phyloP scores from a whole-genome alignment of 2,797 vertebrate genomes.

The Yasuhikotakia modesta region DNA sequence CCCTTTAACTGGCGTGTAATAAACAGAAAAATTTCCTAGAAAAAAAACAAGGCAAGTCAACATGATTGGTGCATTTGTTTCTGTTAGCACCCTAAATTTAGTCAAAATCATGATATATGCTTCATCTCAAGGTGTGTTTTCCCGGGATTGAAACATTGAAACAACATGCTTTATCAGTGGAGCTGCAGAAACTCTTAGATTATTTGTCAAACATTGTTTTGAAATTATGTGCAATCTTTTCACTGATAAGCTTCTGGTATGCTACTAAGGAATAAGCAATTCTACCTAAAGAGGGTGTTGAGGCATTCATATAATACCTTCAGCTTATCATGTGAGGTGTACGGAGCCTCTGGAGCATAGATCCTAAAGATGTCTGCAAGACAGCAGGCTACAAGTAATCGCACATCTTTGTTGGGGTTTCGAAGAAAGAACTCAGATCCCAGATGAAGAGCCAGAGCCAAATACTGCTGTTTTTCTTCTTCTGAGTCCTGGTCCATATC shows the following conservation, averaged over 20 bases:
- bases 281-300: neutral
- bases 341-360: conserved; percentile 97
- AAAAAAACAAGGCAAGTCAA: conserved; percentile 38
- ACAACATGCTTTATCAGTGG: too few species aligned
- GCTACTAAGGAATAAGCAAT: neutral
- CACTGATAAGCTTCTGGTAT: neutral
- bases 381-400: conserved; percentile 97
- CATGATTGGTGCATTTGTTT: neutral
- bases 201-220: neutral
- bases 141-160: too few species aligned
- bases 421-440: conserved; percentile 99
- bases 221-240: neutral
- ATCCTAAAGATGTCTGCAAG: conserved; percentile 99
- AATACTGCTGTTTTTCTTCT: conserved; percentile 99
- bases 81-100: neutral
- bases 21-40: conserved; percentile 98
- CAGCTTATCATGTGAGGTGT: conserved; percentile 98
- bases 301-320: conserved; percentile 79
- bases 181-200: neutral
- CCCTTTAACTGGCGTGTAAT: conserved; percentile 99
- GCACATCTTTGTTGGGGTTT: conserved; percentile 99
- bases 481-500: conserved; percentile 99
- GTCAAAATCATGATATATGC: neutral
- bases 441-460: conserved; percentile 94
- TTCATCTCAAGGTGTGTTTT: too few species aligned